Evolutionary conservation across 2,113 vertebrate genomes (phyloP), one percentile per base, ranked within the genome.

Genomic region (Acinonyx jubatus): DNA sequence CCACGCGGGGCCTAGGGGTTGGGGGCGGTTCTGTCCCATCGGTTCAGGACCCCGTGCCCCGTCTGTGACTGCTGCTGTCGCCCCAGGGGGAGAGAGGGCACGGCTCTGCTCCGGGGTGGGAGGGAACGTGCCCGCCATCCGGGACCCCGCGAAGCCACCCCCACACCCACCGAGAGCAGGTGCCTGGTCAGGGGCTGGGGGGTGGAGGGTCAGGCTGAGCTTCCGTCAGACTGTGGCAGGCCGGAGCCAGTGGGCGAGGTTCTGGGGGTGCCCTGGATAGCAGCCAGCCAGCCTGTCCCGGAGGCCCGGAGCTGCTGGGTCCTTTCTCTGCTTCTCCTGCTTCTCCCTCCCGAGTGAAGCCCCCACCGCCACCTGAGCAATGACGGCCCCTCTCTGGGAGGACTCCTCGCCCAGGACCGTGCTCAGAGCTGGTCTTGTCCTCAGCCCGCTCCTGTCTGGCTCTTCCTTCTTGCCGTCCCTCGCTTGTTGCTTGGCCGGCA

Each of bases 1-100:
- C 21, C 16, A 0, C 5, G 10, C 0, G 1, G 1, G 18, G 36
- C 36, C 0, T 0, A 0, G 3, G 50, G 7, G 87, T 2, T 7
- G 1, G 1, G 21, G 63, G 55, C 0, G 4, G 12, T 71, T 25
- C 38, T 23, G 10, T 5, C 7, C 87, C 3, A 0, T 7, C 63
- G 0, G 7, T n/a, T 25, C 12, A 23, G 52, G 3, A 5, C 29
- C 86, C 71, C 52, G 5, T 1, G 19, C 36, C 4, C 0, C 8
- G 29, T 74, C 52, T 33, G 29, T 6, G 36, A 16, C 36, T 1
- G 41, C 41, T 8, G 0, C 86, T 45, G 1, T 15, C 25, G 3
- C 73, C 13, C 1, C 1, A 4, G 4, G 2, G 50, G 36, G 29
- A 23, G 16, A 33, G 29, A 36, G 15, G 12, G 14, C 13, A 0